Percentiles rank a stretch among this genome's conserved stretches.
Conservation (phyloP, 1,140 invertebrate genomes). For the Phenacoccus solenopsis region DNA sequence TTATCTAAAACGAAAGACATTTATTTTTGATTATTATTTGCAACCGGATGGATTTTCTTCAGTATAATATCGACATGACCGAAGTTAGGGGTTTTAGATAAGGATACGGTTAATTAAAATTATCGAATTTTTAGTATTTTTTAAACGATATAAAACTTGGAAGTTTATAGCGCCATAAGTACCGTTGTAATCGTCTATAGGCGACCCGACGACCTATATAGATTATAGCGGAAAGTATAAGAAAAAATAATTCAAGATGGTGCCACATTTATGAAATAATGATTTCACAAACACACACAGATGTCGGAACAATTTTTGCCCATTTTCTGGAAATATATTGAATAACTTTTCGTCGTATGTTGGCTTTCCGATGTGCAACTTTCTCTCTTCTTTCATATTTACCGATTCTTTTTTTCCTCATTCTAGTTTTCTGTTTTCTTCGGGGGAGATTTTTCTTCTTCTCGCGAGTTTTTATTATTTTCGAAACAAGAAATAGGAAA, state of each 20-base stretch:
- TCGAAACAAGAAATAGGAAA: not conserved
- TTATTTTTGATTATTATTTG: too few relatives aligned
- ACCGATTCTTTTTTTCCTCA: not conserved
- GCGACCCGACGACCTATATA: too few relatives aligned
- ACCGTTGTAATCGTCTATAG: too few relatives aligned
- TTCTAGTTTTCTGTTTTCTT: not conserved
- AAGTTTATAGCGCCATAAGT: too few relatives aligned
- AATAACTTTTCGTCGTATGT: not conserved
- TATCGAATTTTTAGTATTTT: too few relatives aligned
- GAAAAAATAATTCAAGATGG: not conserved
- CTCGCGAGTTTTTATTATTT: not conserved
- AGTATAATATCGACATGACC: too few relatives aligned
- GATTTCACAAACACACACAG: conserved; percentile 1
- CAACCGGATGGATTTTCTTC: too few relatives aligned
- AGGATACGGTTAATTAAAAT: too few relatives aligned
- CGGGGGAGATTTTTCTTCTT: not conserved
- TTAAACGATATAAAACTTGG: too few relatives aligned
- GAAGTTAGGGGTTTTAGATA: too few relatives aligned
- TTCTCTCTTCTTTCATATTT: not conserved
- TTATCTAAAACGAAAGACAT: too few relatives aligned
- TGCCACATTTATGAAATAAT: not conserved
- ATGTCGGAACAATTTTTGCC: not conserved
- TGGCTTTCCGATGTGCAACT: not conserved
- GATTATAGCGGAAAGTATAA: not conserved
- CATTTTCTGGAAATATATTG: not conserved